Percentiles rank a stretch among this genome's conserved stretches.
Conservation (phyloP, 2,113 vertebrate genomes). For the Plecturocebus donacophilus region DNA sequence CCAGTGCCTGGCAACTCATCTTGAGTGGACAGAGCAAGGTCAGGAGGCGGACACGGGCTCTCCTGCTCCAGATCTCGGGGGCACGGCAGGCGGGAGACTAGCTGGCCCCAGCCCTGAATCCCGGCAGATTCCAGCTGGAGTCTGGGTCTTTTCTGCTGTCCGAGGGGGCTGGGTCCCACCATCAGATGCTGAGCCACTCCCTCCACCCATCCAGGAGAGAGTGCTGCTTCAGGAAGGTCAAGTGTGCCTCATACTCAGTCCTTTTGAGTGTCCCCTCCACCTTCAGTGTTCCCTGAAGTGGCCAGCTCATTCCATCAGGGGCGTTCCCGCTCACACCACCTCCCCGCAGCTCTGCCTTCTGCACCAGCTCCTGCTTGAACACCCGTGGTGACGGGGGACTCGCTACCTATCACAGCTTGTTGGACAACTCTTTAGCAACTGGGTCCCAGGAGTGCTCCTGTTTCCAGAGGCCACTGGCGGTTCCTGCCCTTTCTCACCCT, state of each 20-base stretch:
- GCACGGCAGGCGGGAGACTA: background rate
- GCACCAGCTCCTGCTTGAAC: background rate
- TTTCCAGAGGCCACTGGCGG: background rate
- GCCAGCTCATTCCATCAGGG: background rate
- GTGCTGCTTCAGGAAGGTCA: background rate
- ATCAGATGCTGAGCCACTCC: background rate
- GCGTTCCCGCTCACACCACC: no score
- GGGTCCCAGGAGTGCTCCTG: background rate
- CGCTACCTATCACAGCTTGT: background rate
- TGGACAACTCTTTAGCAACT: background rate
- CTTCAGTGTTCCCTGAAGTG: background rate
- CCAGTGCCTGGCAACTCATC: fast-evolving
- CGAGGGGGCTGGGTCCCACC: background rate
- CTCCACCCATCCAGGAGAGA: fast-evolving
- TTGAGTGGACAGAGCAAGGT: background rate
- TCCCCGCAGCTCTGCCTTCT: background rate
- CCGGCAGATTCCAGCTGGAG: no score
- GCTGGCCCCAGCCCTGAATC: background rate
- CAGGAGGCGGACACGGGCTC: background rate
- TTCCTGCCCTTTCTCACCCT: background rate
- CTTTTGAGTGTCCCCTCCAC: background rate
- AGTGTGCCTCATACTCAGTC: no score
- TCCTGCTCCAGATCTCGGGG: background rate
- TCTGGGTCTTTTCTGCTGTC: background rate
- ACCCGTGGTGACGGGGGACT: background rate